Evolutionary conservation across 2,113 vertebrate species (phyloP), one percentile per base, ranked within the genome.

Genomic region (Ptychochromis oligacanthus): DNA sequence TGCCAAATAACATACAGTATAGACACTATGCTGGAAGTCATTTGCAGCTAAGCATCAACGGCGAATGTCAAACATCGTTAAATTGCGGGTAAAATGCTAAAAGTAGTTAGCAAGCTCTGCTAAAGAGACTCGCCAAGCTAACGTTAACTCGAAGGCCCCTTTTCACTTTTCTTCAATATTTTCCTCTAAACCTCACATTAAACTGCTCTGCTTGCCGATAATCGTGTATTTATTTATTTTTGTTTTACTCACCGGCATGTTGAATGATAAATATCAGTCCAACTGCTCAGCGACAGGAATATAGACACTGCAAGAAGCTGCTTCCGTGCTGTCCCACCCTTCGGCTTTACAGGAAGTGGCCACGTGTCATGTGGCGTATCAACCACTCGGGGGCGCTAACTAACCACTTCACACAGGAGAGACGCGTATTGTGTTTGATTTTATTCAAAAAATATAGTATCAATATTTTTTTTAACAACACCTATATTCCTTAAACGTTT

Each of bases 221-320:
- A 22, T 3, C 2, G 2, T 24, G 14, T 2, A 22, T 2, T 67
- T 0, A 26, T 61, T 17, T 14, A 12, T 2, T 7, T 28, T 70
- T 49, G 4, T 20, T 54, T 28, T n/a, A 95, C 95, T 95, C 92
- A 97, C 97, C 96, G 97, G 97, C 97, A 97, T 97, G 80, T 91
- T 96, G 87, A 88, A 80, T 83, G 86, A 88, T 78, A 70, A 49
- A 65, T 79, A 88, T 77, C 83, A 84, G 58, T 86, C 87, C 80
- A 86, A 90, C 82, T 65, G 82, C 83, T 91, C 87, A 72, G 86
- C 81, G 22, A 87, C 22, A 86, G 78, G 74, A 79, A 78, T 83
- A 72, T 82, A 43, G 84, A 78, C 85, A 86, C 75, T 57, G 15
- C 10, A 11, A 72, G 43, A 79, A 62, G 59, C 85, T 80, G 62